phyloP scores from a whole-genome alignment of 2,113 vertebrate genomes.

The Scolopax mira region DNA sequence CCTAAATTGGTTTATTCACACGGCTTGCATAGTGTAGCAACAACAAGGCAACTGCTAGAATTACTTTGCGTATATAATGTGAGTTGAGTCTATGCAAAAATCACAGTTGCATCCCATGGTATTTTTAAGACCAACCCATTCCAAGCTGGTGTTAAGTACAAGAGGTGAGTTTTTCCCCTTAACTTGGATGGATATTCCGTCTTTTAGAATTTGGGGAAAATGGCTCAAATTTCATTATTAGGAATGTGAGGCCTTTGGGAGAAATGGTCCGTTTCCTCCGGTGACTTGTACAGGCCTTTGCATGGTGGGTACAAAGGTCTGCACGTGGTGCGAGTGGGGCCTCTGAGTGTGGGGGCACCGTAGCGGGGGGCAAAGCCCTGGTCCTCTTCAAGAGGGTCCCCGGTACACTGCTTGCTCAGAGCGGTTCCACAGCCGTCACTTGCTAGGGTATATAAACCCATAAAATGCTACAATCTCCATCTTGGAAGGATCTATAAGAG shows the following conservation, averaged over 20 bases:
- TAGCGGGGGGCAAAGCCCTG: neutral
- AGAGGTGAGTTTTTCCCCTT: neutral
- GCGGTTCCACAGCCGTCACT: neutral
- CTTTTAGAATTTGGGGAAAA: neutral
- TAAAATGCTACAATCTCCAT: neutral
- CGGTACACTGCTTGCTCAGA: rapidly evolving
- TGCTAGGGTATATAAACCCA: neutral
- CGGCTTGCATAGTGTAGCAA: neutral
- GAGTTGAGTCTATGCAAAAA: neutral
- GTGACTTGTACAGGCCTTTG: neutral
- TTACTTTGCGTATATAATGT: neutral
- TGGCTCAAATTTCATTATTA: neutral
- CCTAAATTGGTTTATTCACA: neutral
- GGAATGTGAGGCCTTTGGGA: neutral
- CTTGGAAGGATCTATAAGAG: neutral
- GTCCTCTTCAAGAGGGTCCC: neutral
- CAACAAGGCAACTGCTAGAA: neutral
- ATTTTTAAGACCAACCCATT: neutral
- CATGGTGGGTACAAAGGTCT: neutral
- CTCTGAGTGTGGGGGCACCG: neutral
- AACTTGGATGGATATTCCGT: neutral
- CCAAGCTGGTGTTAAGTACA: neutral
- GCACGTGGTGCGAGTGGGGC: rapidly evolving
- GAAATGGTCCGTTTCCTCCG: neutral
- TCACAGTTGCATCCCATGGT: neutral